phyloP scores from a whole-genome alignment of 2,888 invertebrate species.

The Synanthedon tipuliformis region DNA sequence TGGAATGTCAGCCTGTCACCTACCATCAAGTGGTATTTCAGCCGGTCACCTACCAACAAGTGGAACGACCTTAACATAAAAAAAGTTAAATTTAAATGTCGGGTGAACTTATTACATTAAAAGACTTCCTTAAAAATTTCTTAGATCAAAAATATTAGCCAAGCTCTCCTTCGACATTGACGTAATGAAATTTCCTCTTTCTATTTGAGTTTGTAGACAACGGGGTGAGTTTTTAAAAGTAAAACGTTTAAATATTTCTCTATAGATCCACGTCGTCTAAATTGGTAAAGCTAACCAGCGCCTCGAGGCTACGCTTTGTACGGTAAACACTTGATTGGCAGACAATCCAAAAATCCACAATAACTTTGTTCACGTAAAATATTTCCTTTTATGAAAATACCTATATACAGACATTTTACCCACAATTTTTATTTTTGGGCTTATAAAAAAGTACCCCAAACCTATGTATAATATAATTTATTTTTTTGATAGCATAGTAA shows the following conservation, averaged over 20 bases:
- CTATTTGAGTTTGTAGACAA: constrained; percentile 7
- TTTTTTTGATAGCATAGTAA: too few relatives aligned
- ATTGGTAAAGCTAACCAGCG: neutral
- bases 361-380: constrained; percentile 15
- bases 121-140: neutral
- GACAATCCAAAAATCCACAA: constrained; percentile 31
- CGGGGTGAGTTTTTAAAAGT: constrained; percentile 14
- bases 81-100: too few relatives aligned
- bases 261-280: constrained; percentile 14
- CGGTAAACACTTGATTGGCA: constrained; percentile 30
- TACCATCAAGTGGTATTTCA: too few relatives aligned
- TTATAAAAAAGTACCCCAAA: too few relatives aligned
- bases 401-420: too few relatives aligned
- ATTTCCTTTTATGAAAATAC: neutral
- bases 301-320: constrained; percentile 27
- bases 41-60: too few relatives aligned
- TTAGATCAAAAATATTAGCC: constrained; percentile 13
- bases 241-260: constrained; percentile 16
- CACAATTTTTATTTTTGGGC: too few relatives aligned
- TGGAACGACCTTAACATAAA: too few relatives aligned
- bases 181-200: constrained; percentile 20
- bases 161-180: constrained; percentile 9
- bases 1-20: too few relatives aligned
- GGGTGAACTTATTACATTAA: too few relatives aligned
- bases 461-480: too few relatives aligned